phyloP scores from a whole-genome alignment of 1,140 invertebrate species.

The Bombus superbus region DNA sequence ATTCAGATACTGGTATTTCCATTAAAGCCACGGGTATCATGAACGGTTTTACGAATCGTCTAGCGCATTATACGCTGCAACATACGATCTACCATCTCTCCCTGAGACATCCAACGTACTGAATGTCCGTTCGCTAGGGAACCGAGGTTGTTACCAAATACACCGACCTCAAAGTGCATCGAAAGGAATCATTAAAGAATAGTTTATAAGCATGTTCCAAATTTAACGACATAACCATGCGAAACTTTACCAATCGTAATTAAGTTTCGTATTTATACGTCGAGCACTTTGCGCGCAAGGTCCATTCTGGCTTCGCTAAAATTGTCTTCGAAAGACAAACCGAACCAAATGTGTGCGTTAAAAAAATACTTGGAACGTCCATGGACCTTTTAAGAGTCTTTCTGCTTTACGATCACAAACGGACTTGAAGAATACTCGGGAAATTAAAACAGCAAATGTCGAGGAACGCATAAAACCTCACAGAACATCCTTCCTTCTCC shows the following conservation, averaged over 20 bases:
- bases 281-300: background rate
- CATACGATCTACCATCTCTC: conserved; percentile 17
- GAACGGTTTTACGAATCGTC: conserved; percentile 22
- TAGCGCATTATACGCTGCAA: conserved; percentile 9
- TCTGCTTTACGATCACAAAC: too few relatives aligned
- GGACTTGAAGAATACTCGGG: too few relatives aligned
- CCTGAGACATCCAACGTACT: background rate
- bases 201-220: background rate
- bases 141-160: conserved; percentile 24
- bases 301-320: background rate
- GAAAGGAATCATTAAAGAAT: background rate
- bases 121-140: background rate
- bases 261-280: background rate
- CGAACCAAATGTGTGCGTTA: too few relatives aligned
- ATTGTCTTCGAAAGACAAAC: background rate
- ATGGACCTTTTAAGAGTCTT: too few relatives aligned
- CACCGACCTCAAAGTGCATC: background rate
- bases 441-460: too few relatives aligned
- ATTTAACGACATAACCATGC: background rate
- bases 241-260: background rate
- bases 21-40: conserved; percentile 3
- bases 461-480: too few relatives aligned
- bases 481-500: too few relatives aligned
- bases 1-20: conserved; percentile 39
- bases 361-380: too few relatives aligned